phyloP scores from a whole-genome alignment of 2,113 vertebrate genomes.

The Peromyscus californicus region DNA sequence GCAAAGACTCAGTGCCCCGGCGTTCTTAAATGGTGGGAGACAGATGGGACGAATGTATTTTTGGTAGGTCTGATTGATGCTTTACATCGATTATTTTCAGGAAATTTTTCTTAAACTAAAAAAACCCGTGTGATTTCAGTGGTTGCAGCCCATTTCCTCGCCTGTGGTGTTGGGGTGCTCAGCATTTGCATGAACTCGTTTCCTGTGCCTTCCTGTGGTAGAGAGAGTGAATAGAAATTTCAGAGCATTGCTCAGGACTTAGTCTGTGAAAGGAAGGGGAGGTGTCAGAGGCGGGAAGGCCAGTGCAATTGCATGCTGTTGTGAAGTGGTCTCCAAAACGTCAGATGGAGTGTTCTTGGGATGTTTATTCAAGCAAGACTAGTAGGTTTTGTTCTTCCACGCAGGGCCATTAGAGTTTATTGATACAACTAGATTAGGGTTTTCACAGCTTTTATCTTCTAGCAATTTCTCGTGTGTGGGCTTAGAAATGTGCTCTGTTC shows the following conservation, averaged over 20 bases:
- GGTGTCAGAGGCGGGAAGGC: neutral
- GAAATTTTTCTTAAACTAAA: constrained; percentile 1
- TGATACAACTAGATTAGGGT: neutral
- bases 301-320: fast-evolving
- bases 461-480: constrained; percentile 40
- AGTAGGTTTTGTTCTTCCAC: constrained; percentile 13
- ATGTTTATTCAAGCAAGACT: neutral
- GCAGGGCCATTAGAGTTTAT: constrained; percentile 11
- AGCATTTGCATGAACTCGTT: neutral
- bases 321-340: neutral
- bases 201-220: constrained; percentile 61
- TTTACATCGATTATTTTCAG: constrained; percentile 41
- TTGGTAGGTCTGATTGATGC: neutral
- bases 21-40: neutral
- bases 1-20: neutral
- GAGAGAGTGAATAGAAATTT: neutral
- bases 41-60: neutral
- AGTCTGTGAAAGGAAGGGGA: neutral
- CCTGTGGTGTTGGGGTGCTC: constrained; percentile 37
- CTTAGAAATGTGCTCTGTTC: constrained; percentile 31
- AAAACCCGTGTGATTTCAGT: neutral
- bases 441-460: constrained; percentile 39
- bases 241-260: neutral
- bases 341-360: neutral
- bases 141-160: neutral